Conservation (phyloP, 2,113 vertebrate genomes). For the Cyanocitta stelleri region DNA sequence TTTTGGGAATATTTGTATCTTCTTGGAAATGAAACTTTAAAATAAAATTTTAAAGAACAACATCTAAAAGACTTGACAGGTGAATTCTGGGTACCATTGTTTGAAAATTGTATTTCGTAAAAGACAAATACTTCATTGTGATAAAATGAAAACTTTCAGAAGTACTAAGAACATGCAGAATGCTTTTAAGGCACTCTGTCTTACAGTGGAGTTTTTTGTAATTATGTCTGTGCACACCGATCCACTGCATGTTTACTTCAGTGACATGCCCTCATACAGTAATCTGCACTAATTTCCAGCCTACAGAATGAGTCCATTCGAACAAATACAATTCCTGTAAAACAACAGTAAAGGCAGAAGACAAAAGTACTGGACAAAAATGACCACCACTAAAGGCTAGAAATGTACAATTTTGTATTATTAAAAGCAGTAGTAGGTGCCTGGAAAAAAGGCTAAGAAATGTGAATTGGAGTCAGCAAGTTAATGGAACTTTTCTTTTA, state of each 20-base stretch:
- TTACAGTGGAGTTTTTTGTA: neutral
- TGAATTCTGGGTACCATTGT: neutral
- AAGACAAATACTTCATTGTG: neutral
- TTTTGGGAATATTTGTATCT: neutral
- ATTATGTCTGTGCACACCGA: neutral
- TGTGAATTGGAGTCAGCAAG: neutral
- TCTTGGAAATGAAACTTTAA: neutral
- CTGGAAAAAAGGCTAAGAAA: neutral
- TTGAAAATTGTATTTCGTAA: neutral
- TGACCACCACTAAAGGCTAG: neutral
- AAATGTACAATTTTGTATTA: neutral
- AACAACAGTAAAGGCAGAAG: neutral
- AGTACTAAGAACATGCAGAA: neutral
- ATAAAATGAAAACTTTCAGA: neutral
- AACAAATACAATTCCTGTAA: neutral
- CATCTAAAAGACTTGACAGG: neutral
- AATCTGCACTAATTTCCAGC: neutral
- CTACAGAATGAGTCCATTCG: neutral
- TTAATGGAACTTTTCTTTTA: neutral
- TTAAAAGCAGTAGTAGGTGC: neutral
- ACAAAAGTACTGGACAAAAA: neutral
- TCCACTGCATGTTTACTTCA: neutral
- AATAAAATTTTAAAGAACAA: neutral
- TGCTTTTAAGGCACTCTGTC: neutral
- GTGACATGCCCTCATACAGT: neutral